Evolutionary conservation across 1,140 invertebrate species (phyloP).

Genomic region (Stenopsyche tienmushanensis): DNA sequence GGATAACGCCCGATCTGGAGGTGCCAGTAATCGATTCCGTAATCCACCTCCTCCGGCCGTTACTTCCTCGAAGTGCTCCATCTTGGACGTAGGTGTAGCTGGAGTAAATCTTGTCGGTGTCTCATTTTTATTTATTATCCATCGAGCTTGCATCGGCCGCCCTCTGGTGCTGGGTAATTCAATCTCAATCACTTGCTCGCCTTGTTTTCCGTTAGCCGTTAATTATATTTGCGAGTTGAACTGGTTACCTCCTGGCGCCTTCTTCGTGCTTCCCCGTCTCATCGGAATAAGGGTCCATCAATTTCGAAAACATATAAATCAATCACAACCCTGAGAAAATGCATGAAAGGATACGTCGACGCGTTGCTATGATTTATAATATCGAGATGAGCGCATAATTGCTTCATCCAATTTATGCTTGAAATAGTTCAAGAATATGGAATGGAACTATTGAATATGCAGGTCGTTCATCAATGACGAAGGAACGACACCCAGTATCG

Average conservation of each 20-base stretch:
- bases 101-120: background rate
- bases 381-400: no score
- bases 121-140: conserved; percentile 18
- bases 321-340: background rate
- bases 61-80: conserved; percentile 1
- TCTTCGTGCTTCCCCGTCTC: conserved; percentile 11
- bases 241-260: conserved; percentile 25
- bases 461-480: no score
- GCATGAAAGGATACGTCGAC: background rate
- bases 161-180: conserved; percentile 35
- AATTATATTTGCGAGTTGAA: conserved; percentile 37
- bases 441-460: no score
- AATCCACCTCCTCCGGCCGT: background rate
- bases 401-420: no score
- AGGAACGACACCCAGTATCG: no score
- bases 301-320: background rate
- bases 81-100: background rate
- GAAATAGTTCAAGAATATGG: no score
- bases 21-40: conserved; percentile 26
- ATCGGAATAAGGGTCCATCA: background rate
- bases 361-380: no score
- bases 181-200: conserved; percentile 38
- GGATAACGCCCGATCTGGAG: conserved; percentile 14
- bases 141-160: conserved; percentile 23
- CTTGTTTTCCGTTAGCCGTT: conserved; percentile 21